Base-by-base conservation (phyloP, 53 echinoderm and acorn worm species). In the Paelopatides confundens region DNA sequence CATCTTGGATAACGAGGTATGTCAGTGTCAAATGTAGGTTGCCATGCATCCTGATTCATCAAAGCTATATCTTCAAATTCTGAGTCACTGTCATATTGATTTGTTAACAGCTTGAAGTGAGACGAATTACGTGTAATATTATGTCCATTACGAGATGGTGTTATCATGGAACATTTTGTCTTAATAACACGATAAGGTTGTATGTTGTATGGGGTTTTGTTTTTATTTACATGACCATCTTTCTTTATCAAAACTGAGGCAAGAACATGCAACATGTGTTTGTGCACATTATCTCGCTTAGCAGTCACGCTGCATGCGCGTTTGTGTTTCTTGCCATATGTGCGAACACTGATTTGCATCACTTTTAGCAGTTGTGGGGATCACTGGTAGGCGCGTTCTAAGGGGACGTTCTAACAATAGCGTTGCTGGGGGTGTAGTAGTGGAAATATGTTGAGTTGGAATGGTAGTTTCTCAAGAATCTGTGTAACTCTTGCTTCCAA, bases 371-470 rank as follows among this genome's bases (percentile, higher is more conserved):
- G 70, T 46, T 11, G 5, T 31, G 2, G 37, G 26, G 71, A 71
- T 52, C 49, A 49, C 63, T 12, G 82, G 82, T 2, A 82, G 62
- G 11, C 82, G 82, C 27, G 82, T 82, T 2, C 36, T 4, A 12
- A 82, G 9, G 2, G 82, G 62, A 3, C 24, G 34, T 31, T 87
- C 94, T 30, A 88, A 88, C 35, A 92, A 48, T 0, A 81, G 69
- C 31, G 85, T 86, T 17, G 88, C 89, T 21, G 92, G 89, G 64
- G 92, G 69, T 6, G 43, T 35, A 7, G 49, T 62, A 5, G 92
- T 92, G 5, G 92, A 85, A 9, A 46, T 27, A 33, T 92, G 92
- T n/a, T 86, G 92, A 7, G 89, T 93, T 6, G 89, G 87, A 39
- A 89, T 79, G n/a, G 34, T 93, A 89, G 28, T 93, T 89, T 31